Evolutionary conservation across 1,140 invertebrate species (phyloP), one percentile per base, ranked within the genome.

Genomic region (Lutraria rhynchaena): DNA sequence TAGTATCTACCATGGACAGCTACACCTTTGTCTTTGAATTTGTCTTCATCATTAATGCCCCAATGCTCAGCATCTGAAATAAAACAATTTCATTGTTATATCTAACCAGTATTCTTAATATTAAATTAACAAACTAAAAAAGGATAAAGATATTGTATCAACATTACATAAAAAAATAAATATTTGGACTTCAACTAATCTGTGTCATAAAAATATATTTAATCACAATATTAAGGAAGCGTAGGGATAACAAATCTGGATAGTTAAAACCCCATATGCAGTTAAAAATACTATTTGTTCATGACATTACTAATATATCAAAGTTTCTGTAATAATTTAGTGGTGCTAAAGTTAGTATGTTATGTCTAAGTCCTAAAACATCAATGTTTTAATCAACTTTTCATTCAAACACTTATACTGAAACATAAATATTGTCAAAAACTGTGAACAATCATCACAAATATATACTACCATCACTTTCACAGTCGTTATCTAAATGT

Each of bases 31-130:
- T 63, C 19, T 11, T 3, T 53, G n/a, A 11, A 53, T 35, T 33
- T 73, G 33, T 73, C 70, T 41, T 57, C 70, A 41, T 17, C 41
- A 15, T 46, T 35, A 22, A 73, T 57, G 24, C n/a, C 70, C 70
- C 70, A 73, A 24, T 73, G 33, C 22, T 33, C 33, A 5, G 5
- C 51, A 73, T 73, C 70, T 73, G 13, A 33, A 53, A 71, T 11
- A 15, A 33, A 63, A n/a, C n/a, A n/a, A n/a, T n/a, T n/a, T n/a
- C n/a, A n/a, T n/a, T n/a, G n/a, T n/a, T n/a, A n/a, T n/a, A n/a
- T n/a, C n/a, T n/a, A n/a, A n/a, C n/a, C n/a, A n/a, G n/a, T n/a
- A n/a, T n/a, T n/a, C n/a, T n/a, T n/a, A n/a, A n/a, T n/a, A n/a
- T n/a, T n/a, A n/a, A n/a, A n/a, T n/a, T n/a, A n/a, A n/a, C n/a